Conservation (phyloP, 2,888 invertebrate genomes). For the Melanargia galathea region DNA sequence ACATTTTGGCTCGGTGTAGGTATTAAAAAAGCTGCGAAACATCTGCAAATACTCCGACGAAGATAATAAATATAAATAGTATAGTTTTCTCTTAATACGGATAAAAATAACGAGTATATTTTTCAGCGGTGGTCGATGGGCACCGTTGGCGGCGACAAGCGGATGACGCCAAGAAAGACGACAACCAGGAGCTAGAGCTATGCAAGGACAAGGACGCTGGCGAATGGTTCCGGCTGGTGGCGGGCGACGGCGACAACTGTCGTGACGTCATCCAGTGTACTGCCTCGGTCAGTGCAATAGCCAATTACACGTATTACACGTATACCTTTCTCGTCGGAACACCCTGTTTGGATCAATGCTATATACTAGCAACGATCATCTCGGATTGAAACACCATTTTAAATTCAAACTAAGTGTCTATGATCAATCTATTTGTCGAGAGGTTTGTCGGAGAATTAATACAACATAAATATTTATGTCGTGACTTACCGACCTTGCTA, state of each 20-base stretch:
- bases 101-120: constrained; percentile 9
- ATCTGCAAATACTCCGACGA: constrained; percentile 40
- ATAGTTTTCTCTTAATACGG: neutral
- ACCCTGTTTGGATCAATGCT: constrained; percentile 30
- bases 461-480: constrained; percentile 26
- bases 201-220: constrained; percentile 97
- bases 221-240: constrained; percentile 95
- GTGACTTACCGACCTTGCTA: constrained; percentile 28
- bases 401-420: constrained; percentile 8
- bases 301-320: constrained; percentile 47
- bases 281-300: constrained; percentile 87
- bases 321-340: constrained; percentile 42
- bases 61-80: constrained; percentile 5
- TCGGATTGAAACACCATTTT: constrained; percentile 10
- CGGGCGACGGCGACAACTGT: constrained; percentile 95
- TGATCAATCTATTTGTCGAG: constrained; percentile 12
- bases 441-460: constrained; percentile 15
- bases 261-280: constrained; percentile 98
- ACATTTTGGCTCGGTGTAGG: constrained; percentile 62
- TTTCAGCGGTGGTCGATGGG: constrained; percentile 57
- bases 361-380: constrained; percentile 16
- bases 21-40: constrained; percentile 50
- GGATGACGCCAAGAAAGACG: constrained; percentile 90
- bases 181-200: constrained; percentile 93
- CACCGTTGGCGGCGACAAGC: constrained; percentile 86